Evolutionary conservation across 53 echinoderm and acorn worm species (phyloP), one percentile per base, ranked within the genome.

Genomic region (Luidia sarsii): DNA sequence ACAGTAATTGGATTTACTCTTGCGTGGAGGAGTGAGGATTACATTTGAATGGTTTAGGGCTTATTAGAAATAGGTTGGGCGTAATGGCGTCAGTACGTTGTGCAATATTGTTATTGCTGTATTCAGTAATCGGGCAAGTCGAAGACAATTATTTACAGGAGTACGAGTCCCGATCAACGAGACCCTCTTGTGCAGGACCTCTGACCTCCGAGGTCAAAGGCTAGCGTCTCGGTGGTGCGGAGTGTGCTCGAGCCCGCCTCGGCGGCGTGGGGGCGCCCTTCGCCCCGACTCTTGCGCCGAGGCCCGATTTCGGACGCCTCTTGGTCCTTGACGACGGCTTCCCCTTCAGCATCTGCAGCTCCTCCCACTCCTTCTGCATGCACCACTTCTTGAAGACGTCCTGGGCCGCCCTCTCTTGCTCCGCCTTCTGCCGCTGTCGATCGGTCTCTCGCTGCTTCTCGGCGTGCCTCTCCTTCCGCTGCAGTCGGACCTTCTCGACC

Each of bases 281-380:
- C 4, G 23, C 27, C 7, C 10, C 21, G 0, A 18, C 6, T 24
- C 25, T 37, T 11, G 10, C 56, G n/a, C 50, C 22, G 13, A 23
- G 38, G 13, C 9, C 22, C 23, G 33, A 49, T 3, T 49, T 50
- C 20, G 32, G 31, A 1, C 50, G 72, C 15, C 72, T 54, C 57
- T 72, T 72, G 13, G 35, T 15, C 23, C 71, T 23, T 25, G 34
- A 19, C 22, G 36, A 34, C 27, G 50, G 72, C 39, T 39, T 72
- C 27, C 54, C 54, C 56, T 50, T 72, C n/a, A 72, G 39, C 72
- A 55, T 56, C 55, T 72, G 72, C 6, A 95, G 52, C 56, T 95
- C 92, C 25, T 92, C 80, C 89, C 90, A 90, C 33, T 95, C 74
- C 36, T 92, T 95, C 27, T 83, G 79, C 83, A 92, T 89, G 35